phyloP scores from a whole-genome alignment of 2,113 vertebrate species.

The Mystacornis crossleyi region DNA sequence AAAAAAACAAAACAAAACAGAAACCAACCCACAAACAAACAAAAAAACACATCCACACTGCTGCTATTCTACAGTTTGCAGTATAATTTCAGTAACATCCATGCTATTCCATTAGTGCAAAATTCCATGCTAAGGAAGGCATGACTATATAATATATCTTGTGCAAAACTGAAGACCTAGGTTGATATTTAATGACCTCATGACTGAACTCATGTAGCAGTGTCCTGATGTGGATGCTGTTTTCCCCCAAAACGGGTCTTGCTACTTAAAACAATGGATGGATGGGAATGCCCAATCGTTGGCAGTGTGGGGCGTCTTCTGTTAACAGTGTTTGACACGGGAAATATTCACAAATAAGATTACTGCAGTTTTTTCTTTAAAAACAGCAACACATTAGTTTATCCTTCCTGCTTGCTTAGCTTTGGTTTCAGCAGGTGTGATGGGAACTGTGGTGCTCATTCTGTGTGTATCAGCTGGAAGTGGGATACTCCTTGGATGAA shows the following conservation, averaged over 20 bases:
- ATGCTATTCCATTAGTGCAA: neutral
- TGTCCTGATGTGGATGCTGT: neutral
- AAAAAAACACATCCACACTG: no score
- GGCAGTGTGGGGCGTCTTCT: neutral
- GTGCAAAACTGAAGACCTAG: neutral
- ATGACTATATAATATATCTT: neutral
- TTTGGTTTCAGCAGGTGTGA: neutral
- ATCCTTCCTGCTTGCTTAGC: neutral
- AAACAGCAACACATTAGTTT: neutral
- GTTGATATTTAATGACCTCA: neutral
- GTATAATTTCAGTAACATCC: neutral
- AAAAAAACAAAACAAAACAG: neutral
- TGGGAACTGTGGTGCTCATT: neutral
- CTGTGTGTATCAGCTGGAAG: neutral
- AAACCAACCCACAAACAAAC: no score
- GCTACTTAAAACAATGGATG: neutral
- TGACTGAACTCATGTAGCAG: neutral
- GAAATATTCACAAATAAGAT: neutral
- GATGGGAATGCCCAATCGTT: neutral
- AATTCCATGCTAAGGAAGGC: neutral
- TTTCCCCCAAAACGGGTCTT: neutral
- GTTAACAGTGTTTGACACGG: neutral
- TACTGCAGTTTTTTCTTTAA: neutral
- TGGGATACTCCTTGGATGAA: neutral
- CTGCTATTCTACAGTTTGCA: neutral